Conservation (phyloP, 1,140 invertebrate genomes). For the Macrobrachium rosenbergii region DNA sequence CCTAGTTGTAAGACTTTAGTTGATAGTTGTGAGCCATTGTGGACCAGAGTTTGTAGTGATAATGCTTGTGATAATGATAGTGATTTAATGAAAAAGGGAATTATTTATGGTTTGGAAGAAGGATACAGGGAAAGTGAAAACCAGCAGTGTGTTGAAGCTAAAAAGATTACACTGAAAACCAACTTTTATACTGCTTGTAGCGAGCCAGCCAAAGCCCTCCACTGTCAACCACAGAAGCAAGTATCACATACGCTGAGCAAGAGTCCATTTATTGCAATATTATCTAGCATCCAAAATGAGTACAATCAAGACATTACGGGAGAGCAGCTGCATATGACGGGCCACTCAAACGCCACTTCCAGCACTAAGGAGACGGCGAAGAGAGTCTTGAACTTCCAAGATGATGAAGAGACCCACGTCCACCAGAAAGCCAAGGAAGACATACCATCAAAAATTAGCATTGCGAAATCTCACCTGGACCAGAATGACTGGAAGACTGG, state of each 20-base stretch:
- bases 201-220: slow-evolving; percentile 42
- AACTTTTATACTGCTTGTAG: slow-evolving; percentile 56
- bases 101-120: slow-evolving; percentile 30
- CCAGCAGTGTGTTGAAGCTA: slow-evolving; percentile 44
- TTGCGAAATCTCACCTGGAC: neutral
- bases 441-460: neutral
- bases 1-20: slow-evolving; percentile 60
- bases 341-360: slow-evolving; percentile 12
- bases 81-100: slow-evolving; percentile 39
- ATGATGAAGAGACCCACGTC: neutral
- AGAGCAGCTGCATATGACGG: slow-evolving; percentile 26
- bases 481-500: neutral
- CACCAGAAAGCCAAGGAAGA: slow-evolving; percentile 6
- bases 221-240: slow-evolving; percentile 48
- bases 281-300: slow-evolving; percentile 57
- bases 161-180: slow-evolving; percentile 57
- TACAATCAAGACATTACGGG: slow-evolving; percentile 27
- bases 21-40: slow-evolving; percentile 48
- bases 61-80: slow-evolving; percentile 48
- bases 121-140: neutral
- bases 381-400: slow-evolving; percentile 52
- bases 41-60: slow-evolving; percentile 57
- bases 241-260: slow-evolving; percentile 51
- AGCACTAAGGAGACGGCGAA: slow-evolving; percentile 32
- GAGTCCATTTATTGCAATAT: slow-evolving; percentile 54